A percentile compares a stretch with the other conserved stretches of the same genome.
phyloP scores from a whole-genome alignment of 2,113 vertebrate genomes.

The Arizona elegans region DNA sequence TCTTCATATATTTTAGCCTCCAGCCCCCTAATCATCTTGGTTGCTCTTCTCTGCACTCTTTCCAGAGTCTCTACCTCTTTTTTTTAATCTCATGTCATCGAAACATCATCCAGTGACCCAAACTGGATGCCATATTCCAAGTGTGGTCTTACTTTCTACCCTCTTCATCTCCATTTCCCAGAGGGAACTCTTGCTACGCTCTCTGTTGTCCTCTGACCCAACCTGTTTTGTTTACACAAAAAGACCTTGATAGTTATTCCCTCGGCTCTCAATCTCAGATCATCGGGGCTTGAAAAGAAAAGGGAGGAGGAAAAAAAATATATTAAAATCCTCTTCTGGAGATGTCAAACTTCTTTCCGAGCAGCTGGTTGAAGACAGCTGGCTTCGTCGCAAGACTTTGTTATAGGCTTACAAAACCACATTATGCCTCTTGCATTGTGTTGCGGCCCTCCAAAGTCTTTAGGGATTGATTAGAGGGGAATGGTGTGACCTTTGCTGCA shows the following conservation, averaged over 20 bases:
- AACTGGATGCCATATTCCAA: not conserved
- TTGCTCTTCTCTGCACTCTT: not conserved
- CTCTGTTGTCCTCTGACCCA: not conserved
- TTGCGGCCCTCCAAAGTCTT: constrained; percentile 26
- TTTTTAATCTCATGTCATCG: not conserved
- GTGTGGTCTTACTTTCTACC: not conserved
- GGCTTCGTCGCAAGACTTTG: not conserved
- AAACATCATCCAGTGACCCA: not conserved
- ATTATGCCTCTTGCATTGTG: not conserved
- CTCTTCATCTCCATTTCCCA: not conserved
- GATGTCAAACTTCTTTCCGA: not conserved
- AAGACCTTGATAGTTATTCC: not conserved
- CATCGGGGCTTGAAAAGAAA: not conserved
- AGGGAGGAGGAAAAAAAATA: too few relatives aligned
- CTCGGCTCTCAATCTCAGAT: not conserved
- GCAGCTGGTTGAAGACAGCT: not conserved
- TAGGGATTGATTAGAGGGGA: constrained; percentile 13
- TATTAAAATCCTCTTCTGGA: not conserved
- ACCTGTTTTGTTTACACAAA: not conserved
- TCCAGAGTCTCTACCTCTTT: not conserved
- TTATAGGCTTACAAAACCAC: not conserved
- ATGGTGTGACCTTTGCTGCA: not conserved
- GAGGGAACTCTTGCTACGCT: not conserved
- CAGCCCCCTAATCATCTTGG: not conserved
- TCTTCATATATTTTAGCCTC: too few relatives aligned